Conservation (phyloP, 2,888 invertebrate species). For the Nemurella pictetii region DNA sequence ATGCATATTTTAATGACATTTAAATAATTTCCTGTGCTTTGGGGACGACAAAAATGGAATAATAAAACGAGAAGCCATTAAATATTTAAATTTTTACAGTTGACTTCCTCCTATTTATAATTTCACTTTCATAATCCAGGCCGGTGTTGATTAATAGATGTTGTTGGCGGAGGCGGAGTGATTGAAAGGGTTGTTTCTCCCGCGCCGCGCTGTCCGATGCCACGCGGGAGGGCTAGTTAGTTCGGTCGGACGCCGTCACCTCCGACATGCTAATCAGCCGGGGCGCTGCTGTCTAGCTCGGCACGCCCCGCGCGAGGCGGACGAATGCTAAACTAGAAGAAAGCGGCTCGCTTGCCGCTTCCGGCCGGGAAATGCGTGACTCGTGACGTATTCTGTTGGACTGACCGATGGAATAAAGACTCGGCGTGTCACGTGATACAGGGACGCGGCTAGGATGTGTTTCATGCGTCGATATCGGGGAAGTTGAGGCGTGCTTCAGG, state of each 20-base stretch:
- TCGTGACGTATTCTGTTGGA: background rate
- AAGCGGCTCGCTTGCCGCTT: background rate
- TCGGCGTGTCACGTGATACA: too few relatives aligned
- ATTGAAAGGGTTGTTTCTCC: background rate
- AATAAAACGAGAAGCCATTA: constrained; percentile 23
- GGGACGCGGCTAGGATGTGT: too few relatives aligned
- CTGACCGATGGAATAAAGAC: background rate
- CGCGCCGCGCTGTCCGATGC: background rate
- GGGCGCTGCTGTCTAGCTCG: background rate
- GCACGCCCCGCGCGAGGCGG: background rate
- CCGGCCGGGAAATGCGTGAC: background rate
- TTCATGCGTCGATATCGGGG: too few relatives aligned
- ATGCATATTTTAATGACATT: constrained; percentile 9
- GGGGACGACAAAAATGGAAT: constrained; percentile 15
- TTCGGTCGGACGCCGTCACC: background rate
- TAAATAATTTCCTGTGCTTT: constrained; percentile 13
- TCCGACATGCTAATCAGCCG: background rate
- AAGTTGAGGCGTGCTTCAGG: too few relatives aligned
- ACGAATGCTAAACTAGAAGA: background rate
- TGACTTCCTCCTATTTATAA: background rate
- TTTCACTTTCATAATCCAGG: constrained; percentile 3
- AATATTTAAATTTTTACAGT: constrained; percentile 11
- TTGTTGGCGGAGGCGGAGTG: background rate
- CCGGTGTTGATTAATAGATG: constrained; percentile 11
- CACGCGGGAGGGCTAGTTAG: background rate